These are phyloP conservation scores for Metridium senile DNA, from an alignment of 92 coral and sea anemone species.

Conservation along the genomic window DNA sequence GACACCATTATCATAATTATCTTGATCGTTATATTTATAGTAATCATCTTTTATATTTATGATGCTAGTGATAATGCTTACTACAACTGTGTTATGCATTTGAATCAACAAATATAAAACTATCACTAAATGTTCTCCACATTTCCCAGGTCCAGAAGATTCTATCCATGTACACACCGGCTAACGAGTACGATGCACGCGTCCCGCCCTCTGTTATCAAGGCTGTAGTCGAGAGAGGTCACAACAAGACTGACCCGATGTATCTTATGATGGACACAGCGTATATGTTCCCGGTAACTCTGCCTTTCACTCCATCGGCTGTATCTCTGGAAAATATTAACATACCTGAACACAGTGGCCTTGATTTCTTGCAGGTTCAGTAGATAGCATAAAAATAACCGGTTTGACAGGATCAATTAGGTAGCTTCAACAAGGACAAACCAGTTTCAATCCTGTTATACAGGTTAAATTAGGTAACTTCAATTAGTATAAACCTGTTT, in stretches of 20 bases:
- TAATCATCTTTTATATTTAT: no score
- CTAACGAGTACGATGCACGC: conserved; percentile 95
- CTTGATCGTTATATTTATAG: no score
- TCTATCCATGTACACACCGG: conserved; percentile 98
- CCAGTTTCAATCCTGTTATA: no score
- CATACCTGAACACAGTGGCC: conserved; percentile 78
- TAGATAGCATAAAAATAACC: conserved; percentile 9
- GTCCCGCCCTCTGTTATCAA: conserved; percentile 95
- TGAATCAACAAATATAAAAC: no score
- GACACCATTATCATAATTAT: no score
- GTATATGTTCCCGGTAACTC: conserved; percentile 82
- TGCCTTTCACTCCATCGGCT: conserved; percentile 94
- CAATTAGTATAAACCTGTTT: neutral
- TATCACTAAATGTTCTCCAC: no score
- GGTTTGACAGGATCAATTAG: neutral
- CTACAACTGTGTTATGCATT: no score
- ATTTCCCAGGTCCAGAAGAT: conserved; percentile 70
- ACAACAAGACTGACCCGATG: conserved; percentile 94
- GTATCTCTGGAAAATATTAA: conserved; percentile 83
- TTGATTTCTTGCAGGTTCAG: conserved; percentile 73
- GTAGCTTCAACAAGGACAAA: neutral
- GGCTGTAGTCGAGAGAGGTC: conserved; percentile 95
- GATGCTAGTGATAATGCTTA: no score
- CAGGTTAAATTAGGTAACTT: neutral
- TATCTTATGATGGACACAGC: conserved; percentile 88